phyloP scores from a whole-genome alignment of 2,797 vertebrate species.

The Etheostoma perlongum region DNA sequence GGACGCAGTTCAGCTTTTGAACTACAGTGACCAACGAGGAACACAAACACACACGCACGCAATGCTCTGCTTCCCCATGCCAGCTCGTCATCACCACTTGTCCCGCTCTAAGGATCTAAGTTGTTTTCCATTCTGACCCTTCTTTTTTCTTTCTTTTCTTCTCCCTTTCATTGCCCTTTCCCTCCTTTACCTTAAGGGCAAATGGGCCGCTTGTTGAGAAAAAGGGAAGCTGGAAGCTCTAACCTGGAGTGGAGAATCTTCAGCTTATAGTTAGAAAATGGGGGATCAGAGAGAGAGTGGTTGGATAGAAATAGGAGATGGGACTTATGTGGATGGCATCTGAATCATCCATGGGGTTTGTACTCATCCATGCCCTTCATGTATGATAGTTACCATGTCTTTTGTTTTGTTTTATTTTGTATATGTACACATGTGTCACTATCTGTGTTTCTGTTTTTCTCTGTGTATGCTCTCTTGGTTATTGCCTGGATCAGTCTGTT shows the following conservation, averaged over 20 bases:
- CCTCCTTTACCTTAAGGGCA: slow-evolving; percentile 64
- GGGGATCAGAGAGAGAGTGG: not conserved
- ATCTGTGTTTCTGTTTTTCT: slow-evolving; percentile 46
- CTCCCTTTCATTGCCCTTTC: slow-evolving; percentile 51
- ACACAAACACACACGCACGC: slow-evolving; percentile 86
- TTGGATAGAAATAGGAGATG: not conserved
- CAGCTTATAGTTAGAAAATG: slow-evolving; percentile 23
- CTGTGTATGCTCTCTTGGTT: slow-evolving; percentile 53
- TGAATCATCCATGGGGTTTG: slow-evolving; percentile 1
- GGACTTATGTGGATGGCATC: not conserved
- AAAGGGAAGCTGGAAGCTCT: slow-evolving; percentile 45
- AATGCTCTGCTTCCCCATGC: slow-evolving; percentile 79
- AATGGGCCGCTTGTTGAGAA: slow-evolving; percentile 51
- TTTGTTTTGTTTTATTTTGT: slow-evolving; percentile 7
- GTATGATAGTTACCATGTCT: slow-evolving; percentile 24
- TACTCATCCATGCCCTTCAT: slow-evolving; percentile 15
- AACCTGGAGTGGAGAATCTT: slow-evolving; percentile 26
- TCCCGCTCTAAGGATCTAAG: slow-evolving; percentile 75
- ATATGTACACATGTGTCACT: slow-evolving; percentile 33
- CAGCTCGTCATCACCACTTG: slow-evolving; percentile 74
- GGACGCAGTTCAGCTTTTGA: slow-evolving; percentile 84
- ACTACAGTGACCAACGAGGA: slow-evolving; percentile 81
- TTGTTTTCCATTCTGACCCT: slow-evolving; percentile 66
- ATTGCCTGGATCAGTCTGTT: slow-evolving; percentile 77
- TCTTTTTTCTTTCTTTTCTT: slow-evolving; percentile 39